Evolutionary conservation across 2,113 vertebrate species (phyloP), one percentile per base, ranked within the genome.

Genomic region (Arenaria interpres): DNA sequence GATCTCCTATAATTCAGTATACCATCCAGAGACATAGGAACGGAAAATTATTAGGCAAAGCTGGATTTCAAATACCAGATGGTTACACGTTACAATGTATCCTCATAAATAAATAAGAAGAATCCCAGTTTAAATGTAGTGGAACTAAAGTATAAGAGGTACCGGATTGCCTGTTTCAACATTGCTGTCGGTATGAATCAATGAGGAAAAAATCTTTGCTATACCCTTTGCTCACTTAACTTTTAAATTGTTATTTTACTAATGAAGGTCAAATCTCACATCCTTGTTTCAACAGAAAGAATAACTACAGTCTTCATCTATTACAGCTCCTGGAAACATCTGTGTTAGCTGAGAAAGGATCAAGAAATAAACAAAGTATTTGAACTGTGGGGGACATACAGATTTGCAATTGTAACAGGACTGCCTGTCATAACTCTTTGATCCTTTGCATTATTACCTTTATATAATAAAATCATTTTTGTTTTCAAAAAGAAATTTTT

Each of bases 1-100:
- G 85, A 98, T 97, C 93, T 97, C 45, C 59, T 96, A 53, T 95
- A 97, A 97, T 98, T 97, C 94, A 97, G 46, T 88, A 54, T 89
- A 94, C 91, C 86, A 96, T 91, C 95, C 69, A 96, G 97, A 98
- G 96, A 97, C 95, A 96, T 1, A 96, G 94, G 94, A 85, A 96
- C 43, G 43, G 88, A 90, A 98, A 97, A 98, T 94, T 94, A 96
- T 66, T 75, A 96, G 88, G 75, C 81, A 91, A 96, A 96, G 43
- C 63, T 93, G 83, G 87, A 92, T 97, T 96, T 97, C 84, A 92
- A 96, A 89, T 96, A 94, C 85, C 97, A 98, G 96, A 97, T 98
- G 94, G 91, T 84, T 96, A 89, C 72, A 89, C 8, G 27, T 81
- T 97, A 94, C 76, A 89, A 50, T 82, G 86, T 89, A 91, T 69